Percentiles rank a stretch among this genome's conserved stretches.
Conservation (phyloP, 92 coral and sea anemone species). For the Umimayanthus kanabou region DNA sequence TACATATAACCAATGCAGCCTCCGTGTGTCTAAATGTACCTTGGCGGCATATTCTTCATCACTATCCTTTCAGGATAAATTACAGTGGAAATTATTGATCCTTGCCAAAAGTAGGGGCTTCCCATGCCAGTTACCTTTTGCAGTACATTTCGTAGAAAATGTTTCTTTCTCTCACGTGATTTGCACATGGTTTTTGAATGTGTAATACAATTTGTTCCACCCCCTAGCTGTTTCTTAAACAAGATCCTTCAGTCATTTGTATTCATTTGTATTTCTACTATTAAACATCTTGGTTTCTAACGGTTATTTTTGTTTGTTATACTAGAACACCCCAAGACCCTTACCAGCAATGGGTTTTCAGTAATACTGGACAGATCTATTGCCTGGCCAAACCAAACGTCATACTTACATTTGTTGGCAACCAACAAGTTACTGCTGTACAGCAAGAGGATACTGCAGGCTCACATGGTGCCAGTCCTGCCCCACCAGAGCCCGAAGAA, state of each 20-base stretch:
- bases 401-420: conserved; percentile 71
- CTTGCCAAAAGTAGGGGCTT: no score
- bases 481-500: conserved; percentile 30
- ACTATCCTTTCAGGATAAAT: no score
- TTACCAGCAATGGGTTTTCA: conserved; percentile 88
- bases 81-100: no score
- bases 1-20: no score
- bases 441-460: background rate
- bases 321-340: conserved; percentile 60
- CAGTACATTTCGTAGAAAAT: no score
- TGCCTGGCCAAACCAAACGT: conserved; percentile 76
- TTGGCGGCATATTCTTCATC: no score
- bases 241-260: background rate
- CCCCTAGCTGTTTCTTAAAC: no score
- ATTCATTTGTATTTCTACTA: background rate
- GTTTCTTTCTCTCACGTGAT: no score
- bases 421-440: conserved; percentile 49
- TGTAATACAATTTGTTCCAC: no score
- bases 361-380: conserved; percentile 89
- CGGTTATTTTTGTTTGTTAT: background rate
- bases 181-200: no score
- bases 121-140: no score
- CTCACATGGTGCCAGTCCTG: background rate
- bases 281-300: background rate
- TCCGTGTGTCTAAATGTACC: no score